phyloP scores from a whole-genome alignment of 1,140 invertebrate genomes.

The Aleiodes sp. region DNA sequence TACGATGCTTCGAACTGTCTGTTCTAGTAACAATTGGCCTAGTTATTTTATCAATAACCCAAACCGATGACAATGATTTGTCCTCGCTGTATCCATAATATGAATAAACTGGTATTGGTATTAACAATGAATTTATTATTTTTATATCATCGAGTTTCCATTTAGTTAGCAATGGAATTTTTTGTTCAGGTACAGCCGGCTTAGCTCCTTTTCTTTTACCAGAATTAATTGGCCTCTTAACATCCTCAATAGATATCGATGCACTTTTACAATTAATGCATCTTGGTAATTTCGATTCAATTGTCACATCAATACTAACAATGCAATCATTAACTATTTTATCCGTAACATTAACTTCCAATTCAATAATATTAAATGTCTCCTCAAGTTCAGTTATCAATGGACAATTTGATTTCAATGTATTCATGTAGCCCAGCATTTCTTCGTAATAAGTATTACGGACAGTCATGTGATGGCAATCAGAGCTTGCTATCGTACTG shows the following conservation, averaged over 20 bases:
- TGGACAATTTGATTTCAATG: constrained; percentile 62
- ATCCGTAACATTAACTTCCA: constrained; percentile 65
- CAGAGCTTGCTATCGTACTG: constrained; percentile 78
- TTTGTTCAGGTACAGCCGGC: constrained; percentile 19
- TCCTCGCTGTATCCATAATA: constrained; percentile 81
- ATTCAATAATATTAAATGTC: constrained; percentile 63
- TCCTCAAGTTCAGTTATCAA: constrained; percentile 56
- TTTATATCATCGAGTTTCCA: constrained; percentile 69
- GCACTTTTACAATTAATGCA: constrained; percentile 67
- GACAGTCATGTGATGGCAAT: constrained; percentile 77
- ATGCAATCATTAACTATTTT: constrained; percentile 69
- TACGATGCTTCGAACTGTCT: constrained; percentile 70
- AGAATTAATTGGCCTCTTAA: constrained; percentile 45
- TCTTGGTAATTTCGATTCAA: constrained; percentile 71
- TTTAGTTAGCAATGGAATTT: constrained; percentile 57
- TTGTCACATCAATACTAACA: constrained; percentile 68
- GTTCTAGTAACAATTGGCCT: constrained; percentile 73
- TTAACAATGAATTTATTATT: constrained; percentile 68
- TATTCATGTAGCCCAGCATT: constrained; percentile 75
- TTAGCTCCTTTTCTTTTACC: constrained; percentile 50
- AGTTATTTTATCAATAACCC: constrained; percentile 71
- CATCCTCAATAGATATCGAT: constrained; percentile 66
- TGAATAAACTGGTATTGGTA: constrained; percentile 73
- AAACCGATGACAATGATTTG: neutral
- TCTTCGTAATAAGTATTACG: constrained; percentile 81